Evolutionary conservation across 2,888 invertebrate genomes (phyloP).

Genomic region (Tuta absoluta): DNA sequence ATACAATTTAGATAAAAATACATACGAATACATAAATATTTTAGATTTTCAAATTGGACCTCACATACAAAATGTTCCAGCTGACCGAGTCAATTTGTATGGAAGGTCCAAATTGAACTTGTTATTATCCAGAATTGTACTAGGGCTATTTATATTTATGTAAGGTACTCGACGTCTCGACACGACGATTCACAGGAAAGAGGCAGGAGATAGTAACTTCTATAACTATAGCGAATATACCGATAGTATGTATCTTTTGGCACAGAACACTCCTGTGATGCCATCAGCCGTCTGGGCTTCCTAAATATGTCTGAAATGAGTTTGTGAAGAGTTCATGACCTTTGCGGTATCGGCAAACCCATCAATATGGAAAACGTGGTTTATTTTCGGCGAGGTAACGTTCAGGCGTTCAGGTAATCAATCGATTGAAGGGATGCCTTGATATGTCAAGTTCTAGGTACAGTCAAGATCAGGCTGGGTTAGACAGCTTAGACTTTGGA

Average conservation of each 20-base stretch:
- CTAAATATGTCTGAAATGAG: constrained; percentile 10
- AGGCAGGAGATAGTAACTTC: too few species aligned
- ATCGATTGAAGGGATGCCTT: background rate
- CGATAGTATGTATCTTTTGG: background rate
- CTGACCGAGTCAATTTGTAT: too few species aligned
- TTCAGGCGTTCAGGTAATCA: background rate
- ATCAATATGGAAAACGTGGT: constrained; percentile 13
- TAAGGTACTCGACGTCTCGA: background rate
- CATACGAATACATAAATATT: too few species aligned
- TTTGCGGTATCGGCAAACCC: background rate
- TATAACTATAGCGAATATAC: too few species aligned
- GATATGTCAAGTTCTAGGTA: too few species aligned
- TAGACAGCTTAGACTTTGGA: too few species aligned
- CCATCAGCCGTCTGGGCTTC: constrained; percentile 3
- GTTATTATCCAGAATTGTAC: background rate
- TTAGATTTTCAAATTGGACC: too few species aligned
- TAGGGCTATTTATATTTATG: background rate
- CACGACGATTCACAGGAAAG: background rate
- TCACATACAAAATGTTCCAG: too few species aligned
- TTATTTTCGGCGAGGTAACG: background rate
- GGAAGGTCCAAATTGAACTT: too few species aligned
- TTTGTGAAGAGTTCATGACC: background rate
- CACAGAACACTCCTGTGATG: background rate
- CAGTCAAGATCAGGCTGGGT: too few species aligned
- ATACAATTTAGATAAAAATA: too few species aligned